Base-by-base conservation (phyloP, 1,140 invertebrate genomes). In the Trypoxylus dichotomus region DNA sequence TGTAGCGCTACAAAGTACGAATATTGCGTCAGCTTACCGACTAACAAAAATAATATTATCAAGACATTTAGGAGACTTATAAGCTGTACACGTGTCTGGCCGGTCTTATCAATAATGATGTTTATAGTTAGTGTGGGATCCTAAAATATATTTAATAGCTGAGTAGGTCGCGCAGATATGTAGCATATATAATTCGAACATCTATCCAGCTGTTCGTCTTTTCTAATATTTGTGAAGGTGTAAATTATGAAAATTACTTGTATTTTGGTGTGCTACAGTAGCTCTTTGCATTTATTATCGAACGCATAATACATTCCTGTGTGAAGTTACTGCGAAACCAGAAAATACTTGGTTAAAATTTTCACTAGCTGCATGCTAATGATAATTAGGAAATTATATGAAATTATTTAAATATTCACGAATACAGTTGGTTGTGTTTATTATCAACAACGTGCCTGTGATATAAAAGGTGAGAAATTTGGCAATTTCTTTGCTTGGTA, bases 81-180 rank as follows among this genome's bases (percentile, higher is more conserved):
- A 13, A 27, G 7, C 21, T 27, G 13, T 29, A 68, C 60, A 68
- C 60, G 60, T 68, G 60, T 24, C 21, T 27, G 24, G 24, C 24
- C 60, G 8, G 25, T 11, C 21, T 68, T 68, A 68, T 68, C 60
- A 29, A 24, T 25, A 54, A 68, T 68, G 60, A 68, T 68, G 27
- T 27, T 68, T 68, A 24, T 25, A 29, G 24, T 24, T 27, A 6
- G 11, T 27, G 60, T 68, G 24, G 60, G 60, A 27, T 15, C 13
- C 60, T 68, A 8, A 68, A 25, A 24, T 68, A 68, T 68, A 68
- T 68, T 68, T 68, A 68, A 68, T 68, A 68, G 60, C 21, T 15
- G 60, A 68, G 60, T 68, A 24, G 60, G 60, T 15, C 13, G 60
- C 19, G 60, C 24, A 68, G 21, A 29, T 68, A 68, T 68, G 19